These are phyloP conservation scores for Blera fallax DNA, from an alignment of 2,888 invertebrate genomes.

Conservation along the genomic window DNA sequence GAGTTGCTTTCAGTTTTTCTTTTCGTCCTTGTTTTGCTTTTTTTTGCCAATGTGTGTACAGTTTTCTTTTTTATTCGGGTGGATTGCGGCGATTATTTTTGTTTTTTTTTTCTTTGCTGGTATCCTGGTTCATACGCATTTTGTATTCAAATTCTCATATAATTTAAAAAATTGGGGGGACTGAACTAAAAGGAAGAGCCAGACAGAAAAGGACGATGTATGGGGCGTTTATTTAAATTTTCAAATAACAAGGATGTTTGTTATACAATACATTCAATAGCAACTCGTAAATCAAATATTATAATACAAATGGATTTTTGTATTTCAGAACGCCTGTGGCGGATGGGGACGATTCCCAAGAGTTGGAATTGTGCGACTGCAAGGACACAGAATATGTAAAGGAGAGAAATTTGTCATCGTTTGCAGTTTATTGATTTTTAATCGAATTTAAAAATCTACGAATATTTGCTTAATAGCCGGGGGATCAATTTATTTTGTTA, in stretches of 20 bases:
- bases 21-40: neutral
- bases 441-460: conserved; percentile 9
- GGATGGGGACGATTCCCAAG: neutral
- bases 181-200: neutral
- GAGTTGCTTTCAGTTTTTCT: neutral
- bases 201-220: neutral
- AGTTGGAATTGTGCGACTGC: neutral
- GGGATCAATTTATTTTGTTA: neutral
- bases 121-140: neutral
- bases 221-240: conserved; percentile 39
- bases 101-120: neutral
- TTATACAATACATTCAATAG: conserved; percentile 9
- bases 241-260: conserved; percentile 8
- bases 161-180: neutral
- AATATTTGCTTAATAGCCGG: neutral
- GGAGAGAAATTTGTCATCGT: conserved; percentile 1
- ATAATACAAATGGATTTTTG: conserved; percentile 18
- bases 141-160: neutral
- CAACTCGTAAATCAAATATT: conserved; percentile 44
- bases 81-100: neutral
- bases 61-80: neutral
- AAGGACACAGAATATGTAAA: neutral
- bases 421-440: conserved; percentile 15
- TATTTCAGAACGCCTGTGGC: neutral
- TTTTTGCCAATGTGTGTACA: neutral